Base-by-base conservation (phyloP, 2,797 vertebrate species). In the Serranus cabrilla region DNA sequence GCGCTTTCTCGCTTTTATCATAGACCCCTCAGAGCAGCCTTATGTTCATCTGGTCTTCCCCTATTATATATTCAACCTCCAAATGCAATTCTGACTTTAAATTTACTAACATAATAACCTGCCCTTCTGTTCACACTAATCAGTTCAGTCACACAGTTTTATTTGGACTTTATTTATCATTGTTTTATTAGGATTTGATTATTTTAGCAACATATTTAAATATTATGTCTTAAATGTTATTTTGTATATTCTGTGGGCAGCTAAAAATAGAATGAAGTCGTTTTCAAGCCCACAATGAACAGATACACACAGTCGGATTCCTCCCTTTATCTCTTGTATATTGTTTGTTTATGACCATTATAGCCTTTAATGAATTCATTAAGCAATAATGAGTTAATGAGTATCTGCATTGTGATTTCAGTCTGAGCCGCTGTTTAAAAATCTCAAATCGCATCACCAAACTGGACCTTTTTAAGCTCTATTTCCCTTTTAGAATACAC, bases 391-490 rank as follows among this genome's bases (percentile, higher is more conserved):
- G 3, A 55, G 17, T 25, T 43, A 77, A 13, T 62, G 8, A 70
- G 37, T n/a, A 23, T 52, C n/a, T 61, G 17, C 45, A 52, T 8
- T 52, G 14, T 34, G 11, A 61, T 68, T 49, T 65, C 16, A 40
- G 23, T 55, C 14, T 43, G 23, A 82, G 39, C 46, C 54, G 42
- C 45, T 49, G 46, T 67, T 14, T 67, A 10, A 73, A 67, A 62
- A 34, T 34, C 21, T 40, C 43, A 47, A n/a, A 52, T 27, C 5
- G 14, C 46, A 67, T 59, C 61, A 56, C 11, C 5, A 43, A 69
- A 63, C 27, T 60, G 39, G 23, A 64, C 50, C 31, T 82, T 81
- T 67, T 56, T 8, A 27, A 71, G 68, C 27, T 55, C 39, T 65
- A 11, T 20, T 40, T 59, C 18, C 31, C 47, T 40, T 61, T 42